These are phyloP conservation scores for Digitonthophagus gazella DNA, from an alignment of 2,888 invertebrate genomes.

Conservation along the genomic window DNA sequence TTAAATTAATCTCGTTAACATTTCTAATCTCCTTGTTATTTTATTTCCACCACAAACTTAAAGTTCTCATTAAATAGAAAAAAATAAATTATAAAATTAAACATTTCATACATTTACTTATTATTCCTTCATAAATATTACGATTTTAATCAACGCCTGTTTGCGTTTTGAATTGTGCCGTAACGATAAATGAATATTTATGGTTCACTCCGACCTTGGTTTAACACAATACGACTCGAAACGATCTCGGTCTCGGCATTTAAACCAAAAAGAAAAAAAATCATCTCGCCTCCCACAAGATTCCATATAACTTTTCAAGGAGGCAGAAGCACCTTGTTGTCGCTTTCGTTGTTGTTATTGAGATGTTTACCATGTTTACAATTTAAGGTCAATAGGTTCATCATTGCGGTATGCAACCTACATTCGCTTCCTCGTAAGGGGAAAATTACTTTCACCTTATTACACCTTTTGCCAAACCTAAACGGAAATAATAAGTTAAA, in stretches of 20 bases:
- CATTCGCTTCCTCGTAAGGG: neutral
- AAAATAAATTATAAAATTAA: no score
- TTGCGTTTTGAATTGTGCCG: neutral
- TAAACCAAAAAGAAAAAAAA: neutral
- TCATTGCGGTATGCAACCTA: neutral
- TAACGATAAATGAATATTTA: neutral
- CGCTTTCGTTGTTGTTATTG: neutral
- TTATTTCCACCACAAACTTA: no score
- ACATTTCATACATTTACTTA: no score
- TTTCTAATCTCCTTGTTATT: no score
- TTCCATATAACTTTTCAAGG: neutral
- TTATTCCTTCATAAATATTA: neutral
- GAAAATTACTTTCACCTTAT: neutral
- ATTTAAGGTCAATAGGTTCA: neutral
- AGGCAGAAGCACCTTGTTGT: neutral
- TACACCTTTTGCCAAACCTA: neutral
- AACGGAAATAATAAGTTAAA: neutral
- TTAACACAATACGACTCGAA: neutral
- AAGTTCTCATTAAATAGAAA: no score
- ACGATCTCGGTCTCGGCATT: neutral
- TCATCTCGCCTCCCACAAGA: neutral
- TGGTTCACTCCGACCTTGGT: neutral
- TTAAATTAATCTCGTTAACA: no score
- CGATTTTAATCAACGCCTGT: neutral
- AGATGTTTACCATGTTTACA: neutral